These are phyloP conservation scores for Enteromius mattozi DNA, from an alignment of 2,797 vertebrate species.

Conservation along the genomic window DNA sequence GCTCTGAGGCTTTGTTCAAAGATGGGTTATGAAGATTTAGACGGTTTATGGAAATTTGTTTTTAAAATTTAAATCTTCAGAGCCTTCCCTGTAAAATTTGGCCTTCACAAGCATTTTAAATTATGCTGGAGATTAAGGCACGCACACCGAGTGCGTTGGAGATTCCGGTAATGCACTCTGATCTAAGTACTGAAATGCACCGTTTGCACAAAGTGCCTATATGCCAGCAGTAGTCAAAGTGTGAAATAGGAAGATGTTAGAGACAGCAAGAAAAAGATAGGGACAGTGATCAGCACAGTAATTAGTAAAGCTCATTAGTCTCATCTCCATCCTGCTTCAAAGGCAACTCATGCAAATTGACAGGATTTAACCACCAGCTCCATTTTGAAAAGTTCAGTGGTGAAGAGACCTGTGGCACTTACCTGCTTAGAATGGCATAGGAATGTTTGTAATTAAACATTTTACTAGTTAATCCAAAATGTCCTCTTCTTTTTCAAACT, in stretches of 20 bases:
- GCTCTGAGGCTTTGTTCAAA: not conserved
- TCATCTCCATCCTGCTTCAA: constrained; percentile 83
- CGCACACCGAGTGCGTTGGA: not conserved
- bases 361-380: constrained; percentile 75
- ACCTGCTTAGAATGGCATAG: constrained; percentile 26
- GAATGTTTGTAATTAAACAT: constrained; percentile 3
- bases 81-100: constrained; percentile 6
- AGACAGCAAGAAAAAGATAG: constrained; percentile 43
- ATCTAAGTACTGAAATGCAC: constrained; percentile 42
- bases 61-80: constrained; percentile 1
- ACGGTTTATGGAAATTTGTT: constrained; percentile 1
- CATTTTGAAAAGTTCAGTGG: constrained; percentile 68
- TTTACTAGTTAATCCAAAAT: not conserved
- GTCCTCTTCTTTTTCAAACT: not conserved
- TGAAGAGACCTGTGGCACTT: constrained; percentile 19
- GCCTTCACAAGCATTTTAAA: constrained; percentile 34
- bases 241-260: constrained; percentile 38
- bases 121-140: constrained; percentile 21
- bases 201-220: not conserved
- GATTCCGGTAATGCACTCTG: constrained; percentile 34
- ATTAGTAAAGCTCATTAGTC: constrained; percentile 80
- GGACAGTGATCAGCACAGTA: constrained; percentile 68
- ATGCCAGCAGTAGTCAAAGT: constrained; percentile 13
- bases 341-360: constrained; percentile 81
- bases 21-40: constrained; percentile 2